Evolutionary conservation across 1,140 invertebrate species (phyloP).

Genomic region (Trachymyrmex septentrionalis): DNA sequence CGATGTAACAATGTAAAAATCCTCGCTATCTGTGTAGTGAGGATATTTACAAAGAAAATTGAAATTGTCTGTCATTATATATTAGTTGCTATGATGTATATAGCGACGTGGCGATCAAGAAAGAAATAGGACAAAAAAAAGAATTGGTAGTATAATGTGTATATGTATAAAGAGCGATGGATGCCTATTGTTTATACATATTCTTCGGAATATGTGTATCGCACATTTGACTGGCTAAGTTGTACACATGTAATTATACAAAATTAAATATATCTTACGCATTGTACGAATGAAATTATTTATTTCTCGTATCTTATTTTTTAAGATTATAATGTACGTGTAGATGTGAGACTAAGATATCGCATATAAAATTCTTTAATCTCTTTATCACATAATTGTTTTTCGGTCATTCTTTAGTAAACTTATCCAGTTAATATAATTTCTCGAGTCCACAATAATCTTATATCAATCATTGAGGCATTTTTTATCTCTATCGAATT

Average conservation of each 20-base stretch:
- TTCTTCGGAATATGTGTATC: conserved; percentile 55
- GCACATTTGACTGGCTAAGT: conserved; percentile 60
- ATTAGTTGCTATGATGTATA: conserved; percentile 31
- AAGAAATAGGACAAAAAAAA: neutral
- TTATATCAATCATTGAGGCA: conserved; percentile 1
- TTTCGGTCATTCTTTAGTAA: conserved; percentile 43
- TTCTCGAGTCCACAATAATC: neutral
- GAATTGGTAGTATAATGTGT: conserved; percentile 60
- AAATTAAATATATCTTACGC: conserved; percentile 71
- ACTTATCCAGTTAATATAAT: neutral
- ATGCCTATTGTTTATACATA: conserved; percentile 50
- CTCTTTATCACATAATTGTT: conserved; percentile 31
- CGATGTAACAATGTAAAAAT: conserved; percentile 19
- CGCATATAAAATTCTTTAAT: conserved; percentile 24
- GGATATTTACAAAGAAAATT: conserved; percentile 27
- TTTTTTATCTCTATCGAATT: conserved; percentile 3
- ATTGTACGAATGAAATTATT: conserved; percentile 65
- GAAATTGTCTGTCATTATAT: conserved; percentile 5
- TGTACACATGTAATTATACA: conserved; percentile 75
- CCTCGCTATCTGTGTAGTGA: neutral
- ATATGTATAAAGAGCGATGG: conserved; percentile 65
- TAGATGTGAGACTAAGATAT: neutral
- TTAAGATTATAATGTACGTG: neutral
- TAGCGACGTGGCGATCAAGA: conserved; percentile 10
- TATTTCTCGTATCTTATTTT: conserved; percentile 64